Conservation (phyloP, 2,113 vertebrate species). For the Romanogobio albipinnatus region DNA sequence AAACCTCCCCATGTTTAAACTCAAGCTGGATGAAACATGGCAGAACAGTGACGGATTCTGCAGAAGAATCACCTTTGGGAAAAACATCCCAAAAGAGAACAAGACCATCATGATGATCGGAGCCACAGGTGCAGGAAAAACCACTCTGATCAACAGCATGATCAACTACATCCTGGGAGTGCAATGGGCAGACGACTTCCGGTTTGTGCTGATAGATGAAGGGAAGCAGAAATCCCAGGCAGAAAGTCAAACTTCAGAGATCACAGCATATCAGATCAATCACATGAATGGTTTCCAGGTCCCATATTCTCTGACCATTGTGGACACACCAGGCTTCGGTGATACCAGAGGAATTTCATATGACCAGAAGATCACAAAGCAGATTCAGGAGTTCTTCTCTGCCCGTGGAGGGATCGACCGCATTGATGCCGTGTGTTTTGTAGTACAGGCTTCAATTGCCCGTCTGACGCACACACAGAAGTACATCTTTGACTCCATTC, state of each 20-base stretch:
- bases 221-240: too few species aligned
- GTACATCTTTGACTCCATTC: slow-evolving; percentile 11
- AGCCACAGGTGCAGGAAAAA: slow-evolving; percentile 62
- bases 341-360: slow-evolving; percentile 46
- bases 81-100: slow-evolving; percentile 26
- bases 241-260: not conserved
- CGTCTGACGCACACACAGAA: not conserved
- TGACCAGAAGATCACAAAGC: slow-evolving; percentile 50
- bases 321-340: not conserved
- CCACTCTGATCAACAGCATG: slow-evolving; percentile 62
- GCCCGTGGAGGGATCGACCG: slow-evolving; percentile 20
- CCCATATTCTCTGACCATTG: slow-evolving; percentile 12
- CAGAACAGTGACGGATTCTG: not conserved
- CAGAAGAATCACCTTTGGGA: slow-evolving; percentile 30
- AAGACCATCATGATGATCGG: slow-evolving; percentile 40
- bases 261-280: slow-evolving; percentile 55
- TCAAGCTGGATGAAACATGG: not conserved
- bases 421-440: slow-evolving; percentile 53
- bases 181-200: slow-evolving; percentile 56
- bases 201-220: slow-evolving; percentile 10
- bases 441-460: slow-evolving; percentile 1
- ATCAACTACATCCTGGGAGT: slow-evolving; percentile 65
- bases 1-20: not conserved
- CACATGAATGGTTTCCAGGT: slow-evolving; percentile 42
- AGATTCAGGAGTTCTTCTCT: slow-evolving; percentile 56